Evolutionary conservation across 2,888 invertebrate genomes (phyloP), one percentile per base, ranked within the genome.

Genomic region (Chrysolina haemoptera): DNA sequence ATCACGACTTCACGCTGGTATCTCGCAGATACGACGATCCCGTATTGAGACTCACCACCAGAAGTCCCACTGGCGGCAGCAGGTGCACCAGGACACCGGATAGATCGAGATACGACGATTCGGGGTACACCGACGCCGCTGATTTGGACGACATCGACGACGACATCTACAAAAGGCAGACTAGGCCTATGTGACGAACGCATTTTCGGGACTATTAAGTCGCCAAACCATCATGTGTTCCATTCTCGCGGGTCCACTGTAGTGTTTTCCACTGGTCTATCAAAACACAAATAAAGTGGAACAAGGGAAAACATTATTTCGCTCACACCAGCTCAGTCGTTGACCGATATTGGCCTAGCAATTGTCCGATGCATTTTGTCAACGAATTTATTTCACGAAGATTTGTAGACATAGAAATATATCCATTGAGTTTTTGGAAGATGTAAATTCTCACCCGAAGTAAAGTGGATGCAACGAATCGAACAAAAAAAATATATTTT

Each of bases 1-100:
- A 96, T 87, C 94, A 95, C 82, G 96, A 96, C 88, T 96, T 96
- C 86, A 95, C 96, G 0, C 88, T 95, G 82, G 92, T 96, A 5
- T 96, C 96, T 4, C 90, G 95, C 8, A 91, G 95, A 81, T 93
- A 92, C 83, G 93, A 93, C 79, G 91, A 90, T 82, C 90, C 90
- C 0, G 87, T 90, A 62, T 85, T 90, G 71, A 85, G 88, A 73
- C 85, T 88, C 80, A 89, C 89, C 0, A 88, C 90, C 0, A 86
- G 90, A 88, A 93, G 82, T 91, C 93, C 82, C 88, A 93, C 86
- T 85, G 92, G 89, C 27, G 87, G 87, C 14, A 88, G 88, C 62
- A 83, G 88, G 70, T 83, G 85, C 66, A 87, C 88, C n/a, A 82
- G 88, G 65, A 88, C 88, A 0, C 88, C 88, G 63, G 87, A 80